Evolutionary conservation across 2,113 vertebrate species (phyloP), one percentile per base, ranked within the genome.

Genomic region (Notiomystis cincta): DNA sequence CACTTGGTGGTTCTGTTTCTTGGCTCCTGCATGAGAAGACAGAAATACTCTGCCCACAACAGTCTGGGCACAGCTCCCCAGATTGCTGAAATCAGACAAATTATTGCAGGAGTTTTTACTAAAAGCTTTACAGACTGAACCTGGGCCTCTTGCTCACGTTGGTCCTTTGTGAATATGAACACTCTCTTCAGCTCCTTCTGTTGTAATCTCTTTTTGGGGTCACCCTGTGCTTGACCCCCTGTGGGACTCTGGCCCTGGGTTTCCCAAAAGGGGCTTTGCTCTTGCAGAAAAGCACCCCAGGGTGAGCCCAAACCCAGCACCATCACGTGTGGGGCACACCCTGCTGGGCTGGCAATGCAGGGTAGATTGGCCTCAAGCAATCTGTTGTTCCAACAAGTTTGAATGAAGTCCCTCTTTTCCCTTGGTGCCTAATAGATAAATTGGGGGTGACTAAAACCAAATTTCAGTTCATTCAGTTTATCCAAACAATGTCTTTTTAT

Each of bases 391-490:
- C 33, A 87, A 31, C n/a, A 75, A 76, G 58, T 91, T 82, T 92
- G 82, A 96, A 94, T 90, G 31, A 22, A 91, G 95, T 91, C 95
- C 84, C 38, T 79, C 44, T 72, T 89, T 82, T 80, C 89, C 80
- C 23, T 92, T 97, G 87, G 90, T 88, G 90, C 82, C 85, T 96
- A 82, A 65, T 65, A 77, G 95, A 86, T 71, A 90, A 90, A 56
- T 87, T 95, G 84, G 61, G 73, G 56, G 60, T 87, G 85, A 96
- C 73, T 87, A 92, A 96, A 97, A 33, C 83, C 51, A 92, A 40
- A 93, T 83, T 96, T 44, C 79, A 23, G 37, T 85, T 87, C 42
- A 45, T 90, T 93, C 62, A 82, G 28, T 92, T 93, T 69, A 70
- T 62, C 85, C 95, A 73, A 94, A 82, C 82, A 61, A 77, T 82